These are phyloP conservation scores for Oncorhynchus clarkii DNA, from an alignment of 2,113 vertebrate species.

Conservation along the genomic window DNA sequence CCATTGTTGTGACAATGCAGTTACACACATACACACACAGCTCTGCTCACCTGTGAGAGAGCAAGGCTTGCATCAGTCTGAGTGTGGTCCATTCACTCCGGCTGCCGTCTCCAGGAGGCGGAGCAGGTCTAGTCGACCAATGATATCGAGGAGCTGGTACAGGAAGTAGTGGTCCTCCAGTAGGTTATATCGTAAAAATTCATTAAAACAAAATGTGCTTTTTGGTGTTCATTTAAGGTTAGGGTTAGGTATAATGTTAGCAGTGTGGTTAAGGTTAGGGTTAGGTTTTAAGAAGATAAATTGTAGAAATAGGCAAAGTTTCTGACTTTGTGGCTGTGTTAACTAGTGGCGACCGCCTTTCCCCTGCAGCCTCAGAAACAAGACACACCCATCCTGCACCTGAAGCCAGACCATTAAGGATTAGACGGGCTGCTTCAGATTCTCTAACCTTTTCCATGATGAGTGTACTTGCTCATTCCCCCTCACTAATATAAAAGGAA, in stretches of 20 bases:
- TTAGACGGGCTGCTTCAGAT: not conserved
- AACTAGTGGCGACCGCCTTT: conserved; percentile 1
- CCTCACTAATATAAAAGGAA: not conserved
- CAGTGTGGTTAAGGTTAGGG: no score
- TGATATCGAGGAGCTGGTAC: conserved; percentile 57
- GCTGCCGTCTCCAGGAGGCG: conserved; percentile 17
- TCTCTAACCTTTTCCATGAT: not conserved
- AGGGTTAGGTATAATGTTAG: no score
- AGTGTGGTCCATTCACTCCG: not conserved
- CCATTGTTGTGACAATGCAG: not conserved
- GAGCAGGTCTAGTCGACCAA: conserved; percentile 62
- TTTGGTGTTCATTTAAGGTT: no score
- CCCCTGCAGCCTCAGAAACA: conserved; percentile 63
- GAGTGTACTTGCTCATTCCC: not conserved
- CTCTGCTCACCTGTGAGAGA: conserved; percentile 63
- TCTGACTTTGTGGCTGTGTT: no score
- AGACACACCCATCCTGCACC: conserved; percentile 49
- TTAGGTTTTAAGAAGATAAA: no score
- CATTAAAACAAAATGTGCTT: no score
- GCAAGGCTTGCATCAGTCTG: conserved; percentile 26
- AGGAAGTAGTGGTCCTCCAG: conserved; percentile 53
- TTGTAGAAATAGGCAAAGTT: no score
- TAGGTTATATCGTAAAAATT: not conserved
- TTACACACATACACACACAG: not conserved
- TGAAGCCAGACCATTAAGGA: conserved; percentile 16